These are phyloP conservation scores for Nomia melanderi DNA, from an alignment of 1,140 invertebrate species.

Conservation along the genomic window DNA sequence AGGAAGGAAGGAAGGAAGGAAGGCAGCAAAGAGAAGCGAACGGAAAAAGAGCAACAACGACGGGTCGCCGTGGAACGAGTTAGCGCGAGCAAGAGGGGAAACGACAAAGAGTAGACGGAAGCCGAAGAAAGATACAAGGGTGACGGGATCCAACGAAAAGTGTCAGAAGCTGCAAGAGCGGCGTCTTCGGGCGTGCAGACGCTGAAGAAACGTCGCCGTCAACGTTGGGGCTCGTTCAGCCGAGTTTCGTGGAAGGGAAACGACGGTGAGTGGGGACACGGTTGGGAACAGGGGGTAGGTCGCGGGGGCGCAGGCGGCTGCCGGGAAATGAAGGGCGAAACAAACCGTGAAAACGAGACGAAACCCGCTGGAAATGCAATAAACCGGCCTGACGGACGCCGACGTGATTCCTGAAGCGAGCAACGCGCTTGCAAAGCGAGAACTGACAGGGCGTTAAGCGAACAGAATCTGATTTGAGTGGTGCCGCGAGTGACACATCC, in stretches of 20 bases:
- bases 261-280: too few relatives aligned
- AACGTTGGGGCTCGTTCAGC: slow-evolving; percentile 34
- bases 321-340: slow-evolving; percentile 70
- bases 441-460: slow-evolving; percentile 65
- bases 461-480: slow-evolving; percentile 63
- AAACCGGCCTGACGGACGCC: slow-evolving; percentile 69
- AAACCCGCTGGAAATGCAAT: slow-evolving; percentile 73
- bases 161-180: slow-evolving; percentile 63
- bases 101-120: neutral
- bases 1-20: slow-evolving; percentile 46
- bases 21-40: slow-evolving; percentile 1
- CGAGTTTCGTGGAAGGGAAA: neutral
- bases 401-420: slow-evolving; percentile 65
- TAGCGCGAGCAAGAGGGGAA: neutral
- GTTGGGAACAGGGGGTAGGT: too few relatives aligned
- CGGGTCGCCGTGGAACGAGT: neutral
- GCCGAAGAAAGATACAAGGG: slow-evolving; percentile 28
- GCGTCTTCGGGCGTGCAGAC: slow-evolving; percentile 35
- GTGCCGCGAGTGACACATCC: slow-evolving; percentile 43
- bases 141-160: slow-evolving; percentile 53
- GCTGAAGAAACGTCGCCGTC: slow-evolving; percentile 56
- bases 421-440: slow-evolving; percentile 61
- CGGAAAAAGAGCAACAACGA: neutral
- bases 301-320: neutral
- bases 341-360: slow-evolving; percentile 77